Evolutionary conservation across 2,888 invertebrate genomes (phyloP), one percentile per base, ranked within the genome.

Genomic region (Julus scandinavius): DNA sequence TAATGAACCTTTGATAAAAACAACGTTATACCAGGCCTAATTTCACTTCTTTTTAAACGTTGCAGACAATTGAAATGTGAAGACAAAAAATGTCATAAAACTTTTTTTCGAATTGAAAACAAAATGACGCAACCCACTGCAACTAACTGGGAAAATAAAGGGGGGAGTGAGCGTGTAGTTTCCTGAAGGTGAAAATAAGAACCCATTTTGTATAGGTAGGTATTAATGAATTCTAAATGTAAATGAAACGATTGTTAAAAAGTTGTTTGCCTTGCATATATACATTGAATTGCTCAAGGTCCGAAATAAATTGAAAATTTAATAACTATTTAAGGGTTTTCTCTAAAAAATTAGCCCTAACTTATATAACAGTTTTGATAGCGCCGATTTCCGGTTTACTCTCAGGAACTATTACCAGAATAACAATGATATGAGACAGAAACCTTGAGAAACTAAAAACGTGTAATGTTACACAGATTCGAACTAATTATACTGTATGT

Each of bases 211-310:
- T 45, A 45, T 58, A 58, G 58, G 5, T n/a, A 17, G 20, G 7
- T 63, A 63, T 20, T 63, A 63, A 63, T 5, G 20, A 63, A 2
- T 20, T 4, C 20, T 58, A 17, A 15, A 58, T 17, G 58, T 58
- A 58, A 17, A 17, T 20, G 63, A 20, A 63, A 45, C 41, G 41
- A 45, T 45, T 45, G 41, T 45, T 54, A 80, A 80, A 80, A 80
- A 80, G 80, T 80, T 80, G 80, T 38, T 80, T 80, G 29, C 80
- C 80, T 80, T 80, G 80, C 38, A 29, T 72, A 5, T 72, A 4
- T 20, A 38, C 38, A 29, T 13, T 29, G 1, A 5, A n/a, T 4
- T 80, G 29, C 13, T 29, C 7, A 80, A 29, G 80, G 1, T 29
- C 38, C 29, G 1, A 80, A 80, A 13, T 13, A 80, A 38, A 80